Conservation (phyloP, 2,888 invertebrate genomes). For the Scaptomyza cyrtandrae region DNA sequence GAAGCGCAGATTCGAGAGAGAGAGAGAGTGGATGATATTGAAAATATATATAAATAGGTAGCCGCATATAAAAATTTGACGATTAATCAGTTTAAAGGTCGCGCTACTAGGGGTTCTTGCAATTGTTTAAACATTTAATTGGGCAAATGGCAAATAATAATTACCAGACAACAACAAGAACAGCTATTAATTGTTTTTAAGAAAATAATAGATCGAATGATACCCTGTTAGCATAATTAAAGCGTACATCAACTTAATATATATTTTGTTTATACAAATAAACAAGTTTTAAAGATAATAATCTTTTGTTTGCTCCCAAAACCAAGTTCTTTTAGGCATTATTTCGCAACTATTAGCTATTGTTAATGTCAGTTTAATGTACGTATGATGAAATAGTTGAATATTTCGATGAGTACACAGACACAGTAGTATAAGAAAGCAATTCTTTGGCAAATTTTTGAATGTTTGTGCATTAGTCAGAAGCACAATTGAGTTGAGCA, state of each 20-base stretch:
- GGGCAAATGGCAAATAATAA: conserved; percentile 4
- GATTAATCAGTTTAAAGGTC: conserved; percentile 72
- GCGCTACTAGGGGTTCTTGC: conserved; percentile 29
- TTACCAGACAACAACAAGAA: background rate
- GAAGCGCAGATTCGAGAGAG: background rate
- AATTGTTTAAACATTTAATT: conserved; percentile 44
- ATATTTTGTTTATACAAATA: too few species aligned
- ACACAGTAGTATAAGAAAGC: background rate
- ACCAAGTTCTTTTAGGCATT: too few species aligned
- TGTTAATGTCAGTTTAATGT: background rate
- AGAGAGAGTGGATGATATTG: conserved; percentile 27
- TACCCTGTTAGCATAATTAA: background rate
- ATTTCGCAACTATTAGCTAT: background rate
- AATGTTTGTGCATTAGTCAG: conserved; percentile 49
- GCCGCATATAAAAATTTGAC: conserved; percentile 7
- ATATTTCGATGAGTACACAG: background rate
- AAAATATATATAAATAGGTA: conserved; percentile 1
- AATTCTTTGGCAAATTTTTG: background rate
- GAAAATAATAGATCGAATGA: background rate
- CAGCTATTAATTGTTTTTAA: background rate
- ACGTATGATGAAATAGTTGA: background rate
- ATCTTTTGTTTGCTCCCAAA: too few species aligned
- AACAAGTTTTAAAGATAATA: too few species aligned
- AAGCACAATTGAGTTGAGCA: background rate
- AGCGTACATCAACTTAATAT: too few species aligned